A percentile compares a stretch with the other conserved stretches of the same genome.
Evolutionary conservation across 2,113 vertebrate species (phyloP).

Genomic region (Tetraodon nigroviridis): DNA sequence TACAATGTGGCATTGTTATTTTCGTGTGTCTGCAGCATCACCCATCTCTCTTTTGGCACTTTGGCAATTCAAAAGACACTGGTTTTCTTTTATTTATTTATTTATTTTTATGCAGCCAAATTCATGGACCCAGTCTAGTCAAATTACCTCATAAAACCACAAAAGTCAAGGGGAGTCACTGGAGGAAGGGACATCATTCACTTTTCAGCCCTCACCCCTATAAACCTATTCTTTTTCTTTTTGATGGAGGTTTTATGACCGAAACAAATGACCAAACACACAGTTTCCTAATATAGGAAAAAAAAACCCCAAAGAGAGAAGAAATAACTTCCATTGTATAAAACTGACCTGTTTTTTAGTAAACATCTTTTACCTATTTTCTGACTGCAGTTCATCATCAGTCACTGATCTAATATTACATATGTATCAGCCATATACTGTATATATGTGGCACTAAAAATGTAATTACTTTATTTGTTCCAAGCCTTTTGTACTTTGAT

Average conservation of each 20-base stretch:
- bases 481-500: background rate
- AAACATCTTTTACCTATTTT: no score
- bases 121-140: slow-evolving; percentile 42
- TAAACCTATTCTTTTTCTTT: slow-evolving; percentile 23
- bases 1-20: slow-evolving; percentile 50
- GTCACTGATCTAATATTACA: slow-evolving; percentile 1
- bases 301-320: no score
- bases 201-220: slow-evolving; percentile 30
- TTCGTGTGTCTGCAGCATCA: slow-evolving; percentile 10
- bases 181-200: slow-evolving; percentile 47
- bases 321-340: no score
- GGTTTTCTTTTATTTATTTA: slow-evolving; percentile 16
- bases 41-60: slow-evolving; percentile 25
- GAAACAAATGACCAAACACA: slow-evolving; percentile 58
- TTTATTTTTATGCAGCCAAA: slow-evolving; percentile 49
- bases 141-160: slow-evolving; percentile 48
- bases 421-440: background rate
- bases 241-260: slow-evolving; percentile 56
- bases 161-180: slow-evolving; percentile 47
- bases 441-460: no score
- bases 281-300: background rate
- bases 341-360: no score
- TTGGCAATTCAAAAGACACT: slow-evolving; percentile 41
- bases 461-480: background rate
- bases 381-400: no score